phyloP scores from a whole-genome alignment of 2,888 invertebrate genomes.

The Hirtodrosophila histrioides region DNA sequence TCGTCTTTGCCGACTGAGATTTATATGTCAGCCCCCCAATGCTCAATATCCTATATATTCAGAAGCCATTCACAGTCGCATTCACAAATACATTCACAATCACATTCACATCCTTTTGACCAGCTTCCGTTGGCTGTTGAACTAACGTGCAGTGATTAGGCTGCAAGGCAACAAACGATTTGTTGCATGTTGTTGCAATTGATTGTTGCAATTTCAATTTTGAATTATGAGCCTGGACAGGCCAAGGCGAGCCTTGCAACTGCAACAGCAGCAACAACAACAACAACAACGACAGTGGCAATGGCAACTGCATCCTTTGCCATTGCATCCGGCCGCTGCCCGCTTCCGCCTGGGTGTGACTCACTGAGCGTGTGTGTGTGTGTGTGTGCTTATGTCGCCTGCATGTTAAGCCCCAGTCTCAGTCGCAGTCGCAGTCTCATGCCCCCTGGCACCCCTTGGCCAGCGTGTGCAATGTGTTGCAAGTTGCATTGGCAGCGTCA shows the following conservation, averaged over 20 bases:
- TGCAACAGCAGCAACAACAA: slow-evolving; percentile 9
- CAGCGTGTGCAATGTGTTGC: slow-evolving; percentile 73
- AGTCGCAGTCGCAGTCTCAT: slow-evolving; percentile 16
- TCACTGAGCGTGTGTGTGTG: slow-evolving; percentile 7
- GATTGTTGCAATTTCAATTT: slow-evolving; percentile 83
- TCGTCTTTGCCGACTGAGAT: slow-evolving; percentile 48
- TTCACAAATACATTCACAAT: slow-evolving; percentile 18
- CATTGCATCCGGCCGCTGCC: slow-evolving; percentile 57
- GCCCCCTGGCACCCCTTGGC: not conserved
- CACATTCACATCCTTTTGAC: slow-evolving; percentile 53
- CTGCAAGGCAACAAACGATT: slow-evolving; percentile 70
- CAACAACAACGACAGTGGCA: slow-evolving; percentile 1
- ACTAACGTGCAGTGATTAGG: slow-evolving; percentile 76
- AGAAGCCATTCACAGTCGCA: not conserved
- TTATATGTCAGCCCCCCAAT: slow-evolving; percentile 59
- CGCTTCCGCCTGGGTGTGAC: slow-evolving; percentile 42
- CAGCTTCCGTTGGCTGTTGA: slow-evolving; percentile 54
- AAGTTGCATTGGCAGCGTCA: slow-evolving; percentile 77
- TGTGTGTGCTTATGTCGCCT: slow-evolving; percentile 37
- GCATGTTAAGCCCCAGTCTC: slow-evolving; percentile 51
- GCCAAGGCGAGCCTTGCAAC: slow-evolving; percentile 32
- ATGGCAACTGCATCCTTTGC: slow-evolving; percentile 52
- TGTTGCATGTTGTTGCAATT: slow-evolving; percentile 82
- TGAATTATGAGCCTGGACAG: slow-evolving; percentile 77
- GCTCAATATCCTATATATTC: slow-evolving; percentile 26